Evolutionary conservation across 2,797 vertebrate species (phyloP), one percentile per base, ranked within the genome.

Genomic region (Rallus crepitans): DNA sequence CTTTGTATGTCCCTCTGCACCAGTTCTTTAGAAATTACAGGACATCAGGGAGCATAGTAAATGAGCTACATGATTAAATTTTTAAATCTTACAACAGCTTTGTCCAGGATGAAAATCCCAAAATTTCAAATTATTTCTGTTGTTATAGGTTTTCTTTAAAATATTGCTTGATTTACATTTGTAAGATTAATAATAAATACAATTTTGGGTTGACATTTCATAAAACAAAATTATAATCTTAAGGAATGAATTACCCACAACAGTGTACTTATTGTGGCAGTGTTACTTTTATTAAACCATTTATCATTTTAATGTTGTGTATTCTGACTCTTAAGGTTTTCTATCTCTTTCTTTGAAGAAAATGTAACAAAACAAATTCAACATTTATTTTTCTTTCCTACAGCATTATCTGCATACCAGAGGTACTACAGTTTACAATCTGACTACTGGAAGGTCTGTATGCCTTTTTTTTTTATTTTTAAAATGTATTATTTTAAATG

Each of bases 341-440:
- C 96, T 95, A 5, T 95, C 47, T 84, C 97, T 82, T 82, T 83
- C 87, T 52, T 79, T 95, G 79, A 94, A 86, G 60, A 82, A 93
- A 91, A 82, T 70, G 75, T 52, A 95, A 81, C 79, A 75, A 93
- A 95, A 90, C 33, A 69, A 72, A 85, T 69, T 91, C 57, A 96
- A 86, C 59, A 53, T 91, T 93, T 82, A 12, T 98, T 97, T 91
- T 97, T 89, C 81, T 93, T 79, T 94, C 35, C 96, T 97, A 89
- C 98, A 99, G 99, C 99, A 98, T 99, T 99, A 99, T 99, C 99
- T 98, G 99, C 99, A 98, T 99, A 99, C 98, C 99, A 99, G 99
- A 99, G 99, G 98, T 99, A 99, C 99, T 99, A 99, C 99, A 99
- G 98, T 99, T 99, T 99, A 99, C 99, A 99, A 97, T 98, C 98